These are phyloP conservation scores for Heloderma charlesbogerti DNA, from an alignment of 2,113 vertebrate species.

Conservation along the genomic window DNA sequence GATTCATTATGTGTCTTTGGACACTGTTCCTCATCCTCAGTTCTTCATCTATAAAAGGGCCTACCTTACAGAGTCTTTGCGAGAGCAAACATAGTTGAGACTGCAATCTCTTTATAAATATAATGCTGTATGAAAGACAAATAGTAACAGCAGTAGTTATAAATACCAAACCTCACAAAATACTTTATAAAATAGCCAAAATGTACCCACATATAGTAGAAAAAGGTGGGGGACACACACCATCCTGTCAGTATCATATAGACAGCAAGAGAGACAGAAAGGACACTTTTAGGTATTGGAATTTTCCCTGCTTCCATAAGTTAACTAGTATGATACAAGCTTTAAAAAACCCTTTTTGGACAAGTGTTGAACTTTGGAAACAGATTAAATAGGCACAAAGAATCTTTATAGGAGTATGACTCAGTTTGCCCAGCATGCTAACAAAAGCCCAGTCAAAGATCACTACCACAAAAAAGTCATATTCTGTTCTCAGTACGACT, in stretches of 20 bases:
- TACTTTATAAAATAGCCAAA: neutral
- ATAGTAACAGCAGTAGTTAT: neutral
- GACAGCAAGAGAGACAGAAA: neutral
- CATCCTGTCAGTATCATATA: neutral
- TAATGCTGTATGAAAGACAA: neutral
- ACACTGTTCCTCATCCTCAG: neutral
- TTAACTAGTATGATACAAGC: conserved; percentile 42
- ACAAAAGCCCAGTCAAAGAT: conserved; percentile 61
- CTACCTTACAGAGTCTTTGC: neutral
- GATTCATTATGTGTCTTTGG: neutral
- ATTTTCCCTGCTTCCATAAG: conserved; percentile 28
- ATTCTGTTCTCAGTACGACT: conserved; percentile 50
- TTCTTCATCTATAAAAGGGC: neutral
- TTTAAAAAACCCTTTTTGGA: conserved; percentile 43
- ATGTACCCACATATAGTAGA: neutral
- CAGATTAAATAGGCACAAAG: conserved; percentile 40
- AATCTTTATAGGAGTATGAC: conserved; percentile 48
- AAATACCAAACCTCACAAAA: neutral
- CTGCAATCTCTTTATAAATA: neutral
- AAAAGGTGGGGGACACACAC: too few species aligned
- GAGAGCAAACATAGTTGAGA: neutral
- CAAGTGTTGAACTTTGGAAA: conserved; percentile 60
- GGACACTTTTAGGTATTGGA: neutral
- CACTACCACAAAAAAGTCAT: conserved; percentile 56
- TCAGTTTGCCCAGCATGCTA: conserved; percentile 53